A percentile compares a stretch with the other conserved stretches of the same genome.
Conservation (phyloP, 1,140 invertebrate species). For the Brachionus plicatilis region DNA sequence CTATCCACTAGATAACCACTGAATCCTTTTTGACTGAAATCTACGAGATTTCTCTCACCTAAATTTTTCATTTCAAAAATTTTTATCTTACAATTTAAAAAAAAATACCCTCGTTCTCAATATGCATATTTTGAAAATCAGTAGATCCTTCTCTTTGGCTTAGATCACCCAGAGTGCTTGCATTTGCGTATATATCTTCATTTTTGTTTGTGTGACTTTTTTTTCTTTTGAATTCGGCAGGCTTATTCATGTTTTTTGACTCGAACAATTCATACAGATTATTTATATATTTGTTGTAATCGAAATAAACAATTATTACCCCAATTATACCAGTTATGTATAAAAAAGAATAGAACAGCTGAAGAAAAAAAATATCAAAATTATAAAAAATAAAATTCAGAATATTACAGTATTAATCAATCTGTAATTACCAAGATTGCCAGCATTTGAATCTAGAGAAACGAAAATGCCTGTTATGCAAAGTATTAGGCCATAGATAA, state of each 20-base stretch:
- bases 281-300: not conserved
- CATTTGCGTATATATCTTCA: not conserved
- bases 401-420: not conserved
- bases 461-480: not conserved
- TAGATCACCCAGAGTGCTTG: too few species aligned
- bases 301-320: not conserved
- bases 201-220: constrained; percentile 2
- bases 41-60: not conserved
- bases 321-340: not conserved
- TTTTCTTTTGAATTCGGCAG: not conserved
- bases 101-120: not conserved
- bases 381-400: too few species aligned
- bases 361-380: not conserved
- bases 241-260: not conserved
- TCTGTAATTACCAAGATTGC: constrained; percentile 16
- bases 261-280: not conserved
- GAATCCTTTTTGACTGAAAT: constrained; percentile 6
- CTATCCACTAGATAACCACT: constrained; percentile 15
- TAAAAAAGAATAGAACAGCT: not conserved
- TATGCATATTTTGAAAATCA: not conserved
- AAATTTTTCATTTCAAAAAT: not conserved
- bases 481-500: constrained; percentile 1
- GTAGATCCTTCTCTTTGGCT: not conserved
- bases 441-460: constrained; percentile 2
- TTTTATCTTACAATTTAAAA: not conserved